A percentile compares a stretch with the other conserved stretches of the same genome.
Evolutionary conservation across 2,888 invertebrate species (phyloP).

Genomic region (Rhyacophila evoluta): DNA sequence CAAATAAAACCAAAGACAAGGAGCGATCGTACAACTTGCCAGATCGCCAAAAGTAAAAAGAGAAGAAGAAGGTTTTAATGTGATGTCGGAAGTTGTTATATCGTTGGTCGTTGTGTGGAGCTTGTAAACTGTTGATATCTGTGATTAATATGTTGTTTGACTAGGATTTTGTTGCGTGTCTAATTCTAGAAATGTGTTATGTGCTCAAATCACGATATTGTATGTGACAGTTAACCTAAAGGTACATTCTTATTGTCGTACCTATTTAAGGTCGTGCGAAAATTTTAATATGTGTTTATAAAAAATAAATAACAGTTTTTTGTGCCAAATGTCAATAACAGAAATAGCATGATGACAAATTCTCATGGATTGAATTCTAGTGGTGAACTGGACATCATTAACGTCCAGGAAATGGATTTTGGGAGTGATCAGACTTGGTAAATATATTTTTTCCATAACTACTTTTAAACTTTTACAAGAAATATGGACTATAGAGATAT

Average conservation of each 20-base stretch:
- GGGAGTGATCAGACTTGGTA: slow-evolving; percentile 73
- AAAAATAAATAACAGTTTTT: slow-evolving; percentile 50
- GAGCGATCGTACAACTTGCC: slow-evolving; percentile 4
- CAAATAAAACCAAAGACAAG: neutral
- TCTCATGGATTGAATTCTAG: slow-evolving; percentile 27
- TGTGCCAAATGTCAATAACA: slow-evolving; percentile 51
- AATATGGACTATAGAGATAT: neutral
- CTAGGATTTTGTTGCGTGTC: slow-evolving; percentile 36
- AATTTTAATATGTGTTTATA: slow-evolving; percentile 43
- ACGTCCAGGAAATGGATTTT: slow-evolving; percentile 70
- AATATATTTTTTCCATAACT: slow-evolving; percentile 56
- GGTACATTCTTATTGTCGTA: neutral
- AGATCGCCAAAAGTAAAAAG: slow-evolving; percentile 11
- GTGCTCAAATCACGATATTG: neutral
- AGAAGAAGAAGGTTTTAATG: neutral
- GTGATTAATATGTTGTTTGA: slow-evolving; percentile 39
- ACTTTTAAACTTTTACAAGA: neutral
- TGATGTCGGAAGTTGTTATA: slow-evolving; percentile 16
- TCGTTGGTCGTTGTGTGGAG: slow-evolving; percentile 3
- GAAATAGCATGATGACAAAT: slow-evolving; percentile 51
- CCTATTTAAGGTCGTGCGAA: slow-evolving; percentile 29
- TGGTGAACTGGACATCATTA: slow-evolving; percentile 61
- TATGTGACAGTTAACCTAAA: neutral
- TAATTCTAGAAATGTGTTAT: slow-evolving; percentile 6
- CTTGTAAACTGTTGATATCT: slow-evolving; percentile 39